These are phyloP conservation scores for Mesoligia furuncula DNA, from an alignment of 2,888 invertebrate genomes.

Conservation along the genomic window DNA sequence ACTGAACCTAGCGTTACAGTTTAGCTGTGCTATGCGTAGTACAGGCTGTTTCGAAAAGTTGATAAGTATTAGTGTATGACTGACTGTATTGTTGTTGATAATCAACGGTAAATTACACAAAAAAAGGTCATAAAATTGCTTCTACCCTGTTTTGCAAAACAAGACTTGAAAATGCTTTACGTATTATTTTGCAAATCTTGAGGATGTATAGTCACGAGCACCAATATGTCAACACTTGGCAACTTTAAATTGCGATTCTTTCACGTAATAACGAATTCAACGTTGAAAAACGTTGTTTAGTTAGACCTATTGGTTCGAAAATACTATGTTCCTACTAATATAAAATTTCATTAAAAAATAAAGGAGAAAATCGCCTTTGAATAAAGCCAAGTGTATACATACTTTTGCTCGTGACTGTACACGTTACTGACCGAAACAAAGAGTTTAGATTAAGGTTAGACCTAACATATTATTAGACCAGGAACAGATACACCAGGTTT, in stretches of 20 bases:
- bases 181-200: background rate
- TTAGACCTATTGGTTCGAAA: too few species aligned
- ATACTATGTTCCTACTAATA: too few species aligned
- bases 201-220: too few species aligned
- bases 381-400: too few species aligned
- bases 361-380: too few species aligned
- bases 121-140: background rate
- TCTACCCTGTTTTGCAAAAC: background rate
- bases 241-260: too few species aligned
- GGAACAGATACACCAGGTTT: background rate
- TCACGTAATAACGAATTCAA: too few species aligned
- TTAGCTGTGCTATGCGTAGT: background rate
- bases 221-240: too few species aligned
- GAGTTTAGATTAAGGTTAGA: background rate
- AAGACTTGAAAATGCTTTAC: background rate
- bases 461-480: background rate
- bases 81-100: slow-evolving; percentile 1
- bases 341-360: too few species aligned
- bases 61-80: background rate
- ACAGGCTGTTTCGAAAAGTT: background rate
- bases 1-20: background rate
- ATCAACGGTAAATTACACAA: background rate
- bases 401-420: too few species aligned
- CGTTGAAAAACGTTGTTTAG: too few species aligned
- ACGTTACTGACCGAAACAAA: background rate